Evolutionary conservation across 1,140 invertebrate genomes (phyloP), one percentile per base, ranked within the genome.

Genomic region (Venustaconcha ellipsiformis): DNA sequence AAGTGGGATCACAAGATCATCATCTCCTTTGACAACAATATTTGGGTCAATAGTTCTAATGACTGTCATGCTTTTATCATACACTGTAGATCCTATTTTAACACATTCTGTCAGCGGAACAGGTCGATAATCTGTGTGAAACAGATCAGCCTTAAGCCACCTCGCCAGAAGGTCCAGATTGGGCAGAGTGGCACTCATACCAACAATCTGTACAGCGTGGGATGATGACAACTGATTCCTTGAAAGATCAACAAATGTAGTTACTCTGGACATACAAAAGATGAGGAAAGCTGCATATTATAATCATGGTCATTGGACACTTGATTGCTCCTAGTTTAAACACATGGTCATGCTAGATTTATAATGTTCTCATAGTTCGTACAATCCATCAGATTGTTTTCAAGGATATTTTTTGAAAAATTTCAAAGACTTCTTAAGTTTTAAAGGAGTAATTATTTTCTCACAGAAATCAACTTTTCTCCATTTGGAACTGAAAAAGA

Each of bases 131-230:
- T 96, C 92, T 15, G 89, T 90, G 64, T 77, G 74, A 88, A 95
- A 98, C 13, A 99, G 90, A 82, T 95, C 94, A 55, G 97, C 96
- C 87, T 95, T 90, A 12, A 99, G 89, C 97, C 98, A 99, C 57
- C 92, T 91, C 1, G 96, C 94, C 56, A 99, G 90, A 17, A 95
- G 84, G 78, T 94, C 88, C 63, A 98, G 92, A 92, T 99, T 99
- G 17, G 97, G 96, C 60, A 99, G 90, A 15, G 97, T 99, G 57
- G 98, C 98, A 74, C 97, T 99, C 97, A 99, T 99, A 11, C 97
- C 97, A 78, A 99, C 93, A 56, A 99, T 93, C 91, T 99, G 97
- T 78, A 98, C 93, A 48, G 70, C 57, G 20, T 75, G 74, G 13
- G 59, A 62, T 62, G 59, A 62, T n/a, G 23, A 62, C 23, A n/a